A percentile compares a stretch with the other conserved stretches of the same genome.
phyloP scores from a whole-genome alignment of 2,113 vertebrate species.

The Hippocampus mohnikei region DNA sequence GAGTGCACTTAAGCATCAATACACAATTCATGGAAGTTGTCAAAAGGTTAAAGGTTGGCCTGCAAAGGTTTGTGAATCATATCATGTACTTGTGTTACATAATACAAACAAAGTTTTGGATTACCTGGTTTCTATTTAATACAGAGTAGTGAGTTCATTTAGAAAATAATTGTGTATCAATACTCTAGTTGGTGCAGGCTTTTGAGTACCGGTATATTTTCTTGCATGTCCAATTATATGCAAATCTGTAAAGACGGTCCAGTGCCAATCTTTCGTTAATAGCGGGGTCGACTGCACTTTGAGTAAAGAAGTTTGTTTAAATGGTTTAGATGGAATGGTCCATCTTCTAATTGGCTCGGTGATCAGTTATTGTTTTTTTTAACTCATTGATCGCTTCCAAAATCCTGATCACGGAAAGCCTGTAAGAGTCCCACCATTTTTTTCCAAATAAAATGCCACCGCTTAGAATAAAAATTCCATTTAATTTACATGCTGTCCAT shows the following conservation, averaged over 20 bases:
- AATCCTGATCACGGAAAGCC: too few species aligned
- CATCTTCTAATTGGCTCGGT: too few species aligned
- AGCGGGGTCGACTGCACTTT: too few species aligned
- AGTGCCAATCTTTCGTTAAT: too few species aligned
- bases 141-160: background rate
- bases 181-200: background rate
- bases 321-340: too few species aligned
- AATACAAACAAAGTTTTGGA: background rate
- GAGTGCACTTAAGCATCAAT: constrained; percentile 16
- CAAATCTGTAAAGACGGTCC: too few species aligned
- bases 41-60: constrained; percentile 4
- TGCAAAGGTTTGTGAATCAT: background rate
- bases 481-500: background rate
- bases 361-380: too few species aligned
- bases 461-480: too few species aligned
- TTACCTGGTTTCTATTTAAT: background rate
- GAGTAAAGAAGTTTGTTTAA: too few species aligned
- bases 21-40: constrained; percentile 16
- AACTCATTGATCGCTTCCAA: too few species aligned
- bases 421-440: too few species aligned
- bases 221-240: background rate
- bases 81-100: background rate
- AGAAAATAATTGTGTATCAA: background rate
- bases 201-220: background rate
- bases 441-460: too few species aligned